Conservation (phyloP, 2,113 vertebrate genomes). For the Colaptes auratus region DNA sequence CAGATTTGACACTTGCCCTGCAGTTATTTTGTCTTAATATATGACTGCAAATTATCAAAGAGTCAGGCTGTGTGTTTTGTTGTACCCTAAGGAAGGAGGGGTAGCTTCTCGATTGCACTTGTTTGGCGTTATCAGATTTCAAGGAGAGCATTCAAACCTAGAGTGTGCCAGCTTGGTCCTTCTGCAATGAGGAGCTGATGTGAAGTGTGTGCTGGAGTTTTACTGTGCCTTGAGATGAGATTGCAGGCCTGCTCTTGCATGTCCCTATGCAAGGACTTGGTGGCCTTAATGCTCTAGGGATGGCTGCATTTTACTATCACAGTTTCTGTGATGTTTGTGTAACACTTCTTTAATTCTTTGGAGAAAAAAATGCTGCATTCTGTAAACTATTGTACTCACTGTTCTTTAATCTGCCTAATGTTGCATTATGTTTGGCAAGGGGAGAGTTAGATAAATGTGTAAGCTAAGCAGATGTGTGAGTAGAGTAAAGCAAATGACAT, state of each 20-base stretch:
- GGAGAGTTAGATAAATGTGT: neutral
- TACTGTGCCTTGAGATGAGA: neutral
- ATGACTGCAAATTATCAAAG: neutral
- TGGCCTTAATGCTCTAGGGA: neutral
- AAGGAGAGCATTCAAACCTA: neutral
- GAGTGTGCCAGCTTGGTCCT: neutral
- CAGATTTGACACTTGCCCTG: neutral
- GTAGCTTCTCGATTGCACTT: neutral
- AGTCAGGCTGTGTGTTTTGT: neutral
- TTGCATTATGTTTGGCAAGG: neutral
- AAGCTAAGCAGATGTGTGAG: neutral
- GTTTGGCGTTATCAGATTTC: neutral
- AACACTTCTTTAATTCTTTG: neutral
- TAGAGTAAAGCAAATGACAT: neutral
- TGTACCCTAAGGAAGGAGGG: neutral
- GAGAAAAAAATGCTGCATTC: neutral
- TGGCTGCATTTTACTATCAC: neutral
- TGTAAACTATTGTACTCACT: neutral
- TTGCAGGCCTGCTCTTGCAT: neutral
- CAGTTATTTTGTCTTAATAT: neutral
- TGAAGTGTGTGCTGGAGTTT: neutral
- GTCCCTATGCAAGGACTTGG: neutral
- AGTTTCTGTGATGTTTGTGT: neutral
- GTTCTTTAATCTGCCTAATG: neutral
- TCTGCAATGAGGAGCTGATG: neutral